Base-by-base conservation (phyloP, 2,113 vertebrate genomes). In the Corvus moneduloides region DNA sequence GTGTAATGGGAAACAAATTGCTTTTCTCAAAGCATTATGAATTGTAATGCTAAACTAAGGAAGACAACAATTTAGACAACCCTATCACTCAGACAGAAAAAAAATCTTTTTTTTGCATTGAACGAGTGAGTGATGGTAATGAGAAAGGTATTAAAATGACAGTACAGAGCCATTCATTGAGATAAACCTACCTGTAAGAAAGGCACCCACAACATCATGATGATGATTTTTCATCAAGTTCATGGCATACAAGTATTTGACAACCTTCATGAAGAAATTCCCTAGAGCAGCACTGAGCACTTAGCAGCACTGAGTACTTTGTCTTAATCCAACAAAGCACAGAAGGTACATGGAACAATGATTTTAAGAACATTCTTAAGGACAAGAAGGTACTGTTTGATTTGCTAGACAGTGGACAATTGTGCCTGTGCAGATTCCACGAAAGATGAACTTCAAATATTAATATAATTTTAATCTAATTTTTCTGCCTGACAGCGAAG, bases 171-270 rank as follows among this genome's bases (percentile, higher is more conserved):
- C 87, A 77, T 86, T 96, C 78, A 95, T 16, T 88, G 87, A 93
- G 89, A 96, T 96, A 96, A 96, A 96, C 59, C 63, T 86, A 37
- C 67, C 84, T 82, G 24, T 59, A 77, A 95, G 67, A 59, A 90
- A 93, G 78, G 90, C 59, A 89, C 67, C 75, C 92, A 93, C 78
- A 91, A 85, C 81, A 90, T 37, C 26, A 41, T 18, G 21, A 63
- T 43, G 77, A 82, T 14, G 78, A 90, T 89, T 96, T 90, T 76
- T 96, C 80, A 81, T 27, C 68, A 76, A 55, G 55, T 55, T 63
- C 84, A 63, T 83, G 87, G 76, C 90, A 80, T 28, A 23, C 51
- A 91, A 66, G n/a, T 69, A 69, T 87, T 71, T 89, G 87, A 91
- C 82, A 95, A 75, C 39, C 27, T 48, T 93, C 66, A 66, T 35